Percentiles rank a stretch among this genome's conserved stretches.
phyloP scores from a whole-genome alignment of 2,113 vertebrate species.

The Boleophthalmus pectinirostris region DNA sequence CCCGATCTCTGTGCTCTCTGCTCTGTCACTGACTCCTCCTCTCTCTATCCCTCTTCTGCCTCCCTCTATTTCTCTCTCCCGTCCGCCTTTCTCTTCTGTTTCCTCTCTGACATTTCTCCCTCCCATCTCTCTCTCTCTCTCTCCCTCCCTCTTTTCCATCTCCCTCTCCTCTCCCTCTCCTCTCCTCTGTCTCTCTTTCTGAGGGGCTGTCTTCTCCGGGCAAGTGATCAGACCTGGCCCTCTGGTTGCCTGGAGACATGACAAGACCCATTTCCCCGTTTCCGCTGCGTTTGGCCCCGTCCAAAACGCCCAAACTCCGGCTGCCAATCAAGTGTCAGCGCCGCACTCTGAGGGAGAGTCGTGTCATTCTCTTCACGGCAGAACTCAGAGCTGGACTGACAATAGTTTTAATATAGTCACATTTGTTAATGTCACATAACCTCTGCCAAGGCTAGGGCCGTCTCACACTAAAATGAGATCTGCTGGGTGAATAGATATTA shows the following conservation, averaged over 20 bases:
- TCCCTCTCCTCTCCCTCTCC: background rate
- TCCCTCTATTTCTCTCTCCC: too few relatives aligned
- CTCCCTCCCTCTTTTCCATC: too few relatives aligned
- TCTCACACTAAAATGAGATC: too few relatives aligned
- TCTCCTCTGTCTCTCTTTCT: background rate
- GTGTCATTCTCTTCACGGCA: background rate
- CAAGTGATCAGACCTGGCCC: slow-evolving; percentile 68
- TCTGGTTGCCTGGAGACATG: slow-evolving; percentile 59
- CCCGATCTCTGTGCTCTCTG: too few relatives aligned
- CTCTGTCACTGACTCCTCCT: too few relatives aligned
- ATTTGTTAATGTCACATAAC: background rate
- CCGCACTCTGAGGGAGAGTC: slow-evolving; percentile 32
- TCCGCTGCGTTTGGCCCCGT: slow-evolving; percentile 8
- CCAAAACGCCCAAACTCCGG: slow-evolving; percentile 27
- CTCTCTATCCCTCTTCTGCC: too few relatives aligned
- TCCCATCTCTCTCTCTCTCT: too few relatives aligned
- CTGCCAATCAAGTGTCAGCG: slow-evolving; percentile 73
- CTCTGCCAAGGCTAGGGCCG: background rate
- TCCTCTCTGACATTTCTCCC: too few relatives aligned
- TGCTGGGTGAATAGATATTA: too few relatives aligned
- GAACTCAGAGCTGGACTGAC: background rate
- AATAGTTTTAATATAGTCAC: background rate
- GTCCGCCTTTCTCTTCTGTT: too few relatives aligned
- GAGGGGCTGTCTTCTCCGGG: slow-evolving; percentile 52
- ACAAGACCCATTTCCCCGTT: slow-evolving; percentile 64